These are phyloP conservation scores for Malurus melanocephalus DNA, from an alignment of 2,113 vertebrate species.

Conservation along the genomic window DNA sequence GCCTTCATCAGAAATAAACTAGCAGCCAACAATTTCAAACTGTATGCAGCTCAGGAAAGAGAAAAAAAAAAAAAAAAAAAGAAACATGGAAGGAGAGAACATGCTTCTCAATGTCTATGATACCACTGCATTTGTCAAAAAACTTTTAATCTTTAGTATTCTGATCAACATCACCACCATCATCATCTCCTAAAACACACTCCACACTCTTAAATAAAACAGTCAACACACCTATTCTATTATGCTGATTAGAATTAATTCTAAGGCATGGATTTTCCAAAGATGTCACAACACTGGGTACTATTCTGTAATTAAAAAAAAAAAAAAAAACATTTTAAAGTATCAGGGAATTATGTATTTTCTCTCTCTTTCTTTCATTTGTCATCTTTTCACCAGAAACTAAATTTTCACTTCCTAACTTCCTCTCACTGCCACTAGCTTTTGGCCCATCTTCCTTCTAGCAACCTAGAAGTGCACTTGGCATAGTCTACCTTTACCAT, in stretches of 20 bases:
- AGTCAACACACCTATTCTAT: slow-evolving; percentile 55
- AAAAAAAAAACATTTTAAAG: slow-evolving; percentile 35
- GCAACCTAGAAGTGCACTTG: background rate
- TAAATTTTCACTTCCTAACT: slow-evolving; percentile 9
- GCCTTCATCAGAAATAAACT: slow-evolving; percentile 65
- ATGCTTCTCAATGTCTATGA: background rate
- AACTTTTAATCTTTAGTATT: slow-evolving; percentile 11
- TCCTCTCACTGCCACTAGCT: background rate
- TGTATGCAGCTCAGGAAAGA: background rate
- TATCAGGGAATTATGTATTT: slow-evolving; percentile 32
- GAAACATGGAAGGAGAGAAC: background rate
- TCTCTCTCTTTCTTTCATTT: slow-evolving; percentile 4
- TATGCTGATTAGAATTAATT: slow-evolving; percentile 64
- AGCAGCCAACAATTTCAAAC: slow-evolving; percentile 62
- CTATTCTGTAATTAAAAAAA: slow-evolving; percentile 25
- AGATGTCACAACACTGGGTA: slow-evolving; percentile 11
- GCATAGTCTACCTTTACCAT: background rate
- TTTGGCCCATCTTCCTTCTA: background rate
- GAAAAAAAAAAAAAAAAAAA: background rate
- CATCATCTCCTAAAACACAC: slow-evolving; percentile 38
- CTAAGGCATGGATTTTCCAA: slow-evolving; percentile 26
- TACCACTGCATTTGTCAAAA: slow-evolving; percentile 23
- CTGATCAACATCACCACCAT: background rate
- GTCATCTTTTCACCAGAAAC: slow-evolving; percentile 26
- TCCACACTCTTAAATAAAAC: slow-evolving; percentile 57